Conservation (phyloP, 2,113 vertebrate genomes). For the Poicephalus meyeri region DNA sequence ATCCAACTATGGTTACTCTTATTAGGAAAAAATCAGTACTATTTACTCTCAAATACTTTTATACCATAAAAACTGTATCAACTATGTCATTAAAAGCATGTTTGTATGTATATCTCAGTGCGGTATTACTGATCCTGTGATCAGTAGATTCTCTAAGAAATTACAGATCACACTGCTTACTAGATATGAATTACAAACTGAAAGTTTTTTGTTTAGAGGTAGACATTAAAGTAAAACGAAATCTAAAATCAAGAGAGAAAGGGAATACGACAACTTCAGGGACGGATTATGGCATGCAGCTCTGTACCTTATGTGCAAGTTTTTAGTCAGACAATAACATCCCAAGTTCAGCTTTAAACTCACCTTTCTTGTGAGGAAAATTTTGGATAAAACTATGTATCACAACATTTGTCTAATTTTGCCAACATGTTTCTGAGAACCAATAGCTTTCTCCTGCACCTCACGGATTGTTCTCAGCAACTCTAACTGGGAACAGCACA, state of each 20-base stretch:
- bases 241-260: background rate
- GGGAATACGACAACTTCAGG: background rate
- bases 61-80: fast-evolving
- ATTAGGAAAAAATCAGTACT: background rate
- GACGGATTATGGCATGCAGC: background rate
- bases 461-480: background rate
- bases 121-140: background rate
- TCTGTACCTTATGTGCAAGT: background rate
- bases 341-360: background rate
- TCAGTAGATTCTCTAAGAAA: background rate
- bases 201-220: background rate
- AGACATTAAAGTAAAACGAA: background rate
- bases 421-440: background rate
- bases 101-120: background rate
- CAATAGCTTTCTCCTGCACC: background rate
- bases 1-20: background rate
- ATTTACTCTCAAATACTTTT: background rate
- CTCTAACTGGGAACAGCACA: background rate
- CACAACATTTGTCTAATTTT: background rate
- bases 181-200: background rate
- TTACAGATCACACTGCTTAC: background rate
- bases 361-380: background rate
- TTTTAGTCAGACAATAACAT: background rate
- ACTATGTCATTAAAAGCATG: background rate
- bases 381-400: background rate